phyloP scores from a whole-genome alignment of 1,140 invertebrate genomes.

The Vanessa atalanta region DNA sequence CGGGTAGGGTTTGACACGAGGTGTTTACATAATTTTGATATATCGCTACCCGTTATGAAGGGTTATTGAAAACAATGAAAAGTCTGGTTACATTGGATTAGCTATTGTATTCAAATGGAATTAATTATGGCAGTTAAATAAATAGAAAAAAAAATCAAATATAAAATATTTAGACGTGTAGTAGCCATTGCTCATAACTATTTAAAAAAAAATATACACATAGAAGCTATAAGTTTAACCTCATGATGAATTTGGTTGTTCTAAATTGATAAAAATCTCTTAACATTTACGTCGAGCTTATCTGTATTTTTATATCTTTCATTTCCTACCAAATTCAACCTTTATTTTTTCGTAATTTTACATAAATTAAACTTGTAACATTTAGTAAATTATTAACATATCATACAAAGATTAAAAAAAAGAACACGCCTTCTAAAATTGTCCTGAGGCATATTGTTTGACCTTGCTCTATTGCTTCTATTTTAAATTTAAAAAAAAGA shows the following conservation, averaged over 20 bases:
- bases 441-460: neutral
- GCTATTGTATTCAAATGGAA: neutral
- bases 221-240: neutral
- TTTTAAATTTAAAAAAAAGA: neutral
- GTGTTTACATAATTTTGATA: constrained; percentile 17
- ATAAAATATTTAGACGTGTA: no score
- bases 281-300: neutral
- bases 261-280: neutral
- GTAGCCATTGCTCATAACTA: no score
- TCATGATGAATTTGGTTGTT: neutral
- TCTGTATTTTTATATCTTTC: constrained; percentile 7
- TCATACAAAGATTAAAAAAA: neutral
- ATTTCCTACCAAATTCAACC: constrained; percentile 8
- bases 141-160: neutral
- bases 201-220: neutral
- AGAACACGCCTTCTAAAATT: neutral
- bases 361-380: neutral
- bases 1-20: constrained; percentile 11
- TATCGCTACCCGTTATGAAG: constrained; percentile 3
- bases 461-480: neutral
- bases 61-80: constrained; percentile 8
- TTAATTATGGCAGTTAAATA: neutral
- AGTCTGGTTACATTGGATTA: neutral
- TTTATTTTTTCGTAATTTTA: neutral
- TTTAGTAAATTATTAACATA: neutral